Base-by-base conservation (phyloP, 1,140 invertebrate species). In the Oryctes rhinoceros region DNA sequence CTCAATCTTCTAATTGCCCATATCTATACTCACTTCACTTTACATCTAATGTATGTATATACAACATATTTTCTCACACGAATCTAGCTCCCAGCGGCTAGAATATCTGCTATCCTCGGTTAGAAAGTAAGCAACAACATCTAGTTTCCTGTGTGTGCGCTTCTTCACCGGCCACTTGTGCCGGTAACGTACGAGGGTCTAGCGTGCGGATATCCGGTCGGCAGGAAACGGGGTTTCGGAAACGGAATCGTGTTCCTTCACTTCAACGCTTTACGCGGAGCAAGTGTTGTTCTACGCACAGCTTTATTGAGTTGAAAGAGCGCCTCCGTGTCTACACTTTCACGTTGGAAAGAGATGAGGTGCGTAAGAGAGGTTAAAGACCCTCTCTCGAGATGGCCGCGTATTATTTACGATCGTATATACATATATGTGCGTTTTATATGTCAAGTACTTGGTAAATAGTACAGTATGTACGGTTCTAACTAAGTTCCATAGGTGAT, bases 401-500 rank as follows among this genome's bases (percentile, higher is more conserved):
- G 65, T 67, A 71, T 71, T 71, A 71, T 71, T 24, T 71, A 24
- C 35, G 65, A 24, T 71, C 35, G 65, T 71, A 24, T 71, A 18
- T 11, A 15, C 20, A 71, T 71, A 71, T 2, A 35, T 7, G 13
- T 24, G 65, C 65, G 65, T 15, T 71, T 71, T 71, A 71, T 71
- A 71, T 71, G 65, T 71, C 65, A 71, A 71, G 65, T 71, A 71
- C 65, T 71, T 71, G 24, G 65, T 71, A 71, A 71, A 71, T 71
- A 71, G 65, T 71, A 24, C 65, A 71, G 30, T 71, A 71, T 15
- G 24, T 24, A 59, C 53, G 18, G 53, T 44, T 44, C 39, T 44
- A 5, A 59, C 6, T 59, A n/a, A 59, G 18, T n/a, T 59, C 6
- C 15, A 59, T 59, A 59, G 15, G 18, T n/a, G n/a, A 59, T 53